Evolutionary conservation across 2,888 invertebrate genomes (phyloP), one percentile per base, ranked within the genome.

Genomic region (Phortica magna): DNA sequence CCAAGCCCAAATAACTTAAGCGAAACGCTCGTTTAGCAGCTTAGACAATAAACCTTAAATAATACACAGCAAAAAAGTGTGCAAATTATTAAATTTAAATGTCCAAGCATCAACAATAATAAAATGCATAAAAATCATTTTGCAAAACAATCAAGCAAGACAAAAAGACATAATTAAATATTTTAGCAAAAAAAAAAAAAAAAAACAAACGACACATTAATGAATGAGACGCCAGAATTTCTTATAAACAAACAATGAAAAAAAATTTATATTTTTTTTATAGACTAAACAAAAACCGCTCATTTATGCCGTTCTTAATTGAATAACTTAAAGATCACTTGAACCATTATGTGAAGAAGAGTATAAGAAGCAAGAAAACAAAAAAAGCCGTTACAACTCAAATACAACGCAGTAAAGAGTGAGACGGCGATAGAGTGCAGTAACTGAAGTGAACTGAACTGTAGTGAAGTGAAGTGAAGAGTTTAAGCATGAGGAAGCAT

Each of bases 401-500:
- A 43, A 10, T 22, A 65, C 39, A 41, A 39, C 39, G n/a, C n/a
- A n/a, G n/a, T n/a, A 65, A 19, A n/a, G 31, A 68, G 68, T 70
- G 43, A n/a, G 68, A 48, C 2, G 5, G 31, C 2, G 31, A 31
- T 31, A 55, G n/a, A n/a, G 7, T 31, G n/a, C n/a, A 55, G 10
- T 17, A 7, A 55, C 55, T 7, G 55, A 55, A 31, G 3, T 31
- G 31, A 31, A 4, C 31, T 31, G 31, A 31, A 4, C 31, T 31
- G n/a, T n/a, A 43, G 10, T 43, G 43, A 10, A 7, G 43, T 10
- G 6, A 43, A 43, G 43, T 7, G 10, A 12, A 14, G 39, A 22
- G 64, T 64, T 31, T 64, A 31, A 64, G 64, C 68, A 68, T 68
- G 48, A 68, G 68, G 22, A 42, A 48, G 68, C 68, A 68, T 17